Conservation (phyloP, 2,797 vertebrate genomes). For the Coregonus sp. region DNA sequence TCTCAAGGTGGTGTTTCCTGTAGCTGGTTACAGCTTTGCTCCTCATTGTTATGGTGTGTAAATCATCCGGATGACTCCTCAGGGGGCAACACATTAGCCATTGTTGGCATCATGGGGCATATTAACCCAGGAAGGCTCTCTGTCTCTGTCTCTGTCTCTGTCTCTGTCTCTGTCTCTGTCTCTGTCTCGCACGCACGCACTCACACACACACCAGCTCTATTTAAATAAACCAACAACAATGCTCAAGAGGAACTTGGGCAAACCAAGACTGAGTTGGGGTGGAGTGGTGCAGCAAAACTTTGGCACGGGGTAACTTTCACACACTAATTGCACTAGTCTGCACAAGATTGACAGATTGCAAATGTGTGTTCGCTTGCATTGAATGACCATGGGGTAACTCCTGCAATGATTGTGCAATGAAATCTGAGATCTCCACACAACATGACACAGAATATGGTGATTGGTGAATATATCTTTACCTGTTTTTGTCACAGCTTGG, state of each 20-base stretch:
- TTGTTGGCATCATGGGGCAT: conserved; percentile 8
- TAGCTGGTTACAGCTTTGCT: neutral
- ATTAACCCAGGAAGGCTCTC: neutral
- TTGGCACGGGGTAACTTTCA: neutral
- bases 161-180: too few species aligned
- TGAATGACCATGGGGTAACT: neutral
- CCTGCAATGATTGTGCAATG: neutral
- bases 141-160: too few species aligned
- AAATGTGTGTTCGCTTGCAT: neutral
- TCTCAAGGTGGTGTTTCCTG: neutral
- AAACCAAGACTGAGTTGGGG: neutral
- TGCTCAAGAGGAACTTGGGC: neutral
- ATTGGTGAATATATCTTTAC: neutral
- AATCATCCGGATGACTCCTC: conserved; percentile 14
- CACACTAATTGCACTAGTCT: neutral
- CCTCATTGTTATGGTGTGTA: conserved; percentile 2
- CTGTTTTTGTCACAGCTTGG: neutral
- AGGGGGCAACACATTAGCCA: neutral
- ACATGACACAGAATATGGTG: neutral
- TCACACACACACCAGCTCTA: neutral
- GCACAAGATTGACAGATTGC: neutral
- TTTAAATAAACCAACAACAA: neutral
- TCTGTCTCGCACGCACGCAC: neutral
- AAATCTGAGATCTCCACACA: neutral
- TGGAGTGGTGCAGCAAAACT: neutral